Conservation (phyloP, 1,140 invertebrate genomes). For the Aphelenchoides avenae region DNA sequence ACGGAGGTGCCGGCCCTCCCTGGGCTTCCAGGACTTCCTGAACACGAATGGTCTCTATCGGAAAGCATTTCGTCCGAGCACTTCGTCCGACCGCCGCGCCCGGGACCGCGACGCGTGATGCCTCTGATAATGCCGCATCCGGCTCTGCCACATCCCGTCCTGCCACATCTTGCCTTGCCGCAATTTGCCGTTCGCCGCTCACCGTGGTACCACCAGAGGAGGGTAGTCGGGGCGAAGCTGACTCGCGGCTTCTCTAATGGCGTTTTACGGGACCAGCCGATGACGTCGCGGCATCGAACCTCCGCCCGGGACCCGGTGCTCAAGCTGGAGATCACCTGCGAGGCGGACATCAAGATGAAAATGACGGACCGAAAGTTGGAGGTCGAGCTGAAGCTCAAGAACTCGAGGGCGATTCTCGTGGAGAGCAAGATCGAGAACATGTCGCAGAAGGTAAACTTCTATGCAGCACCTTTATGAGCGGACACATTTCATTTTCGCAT, state of each 20-base stretch:
- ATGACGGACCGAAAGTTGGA: conserved; percentile 31
- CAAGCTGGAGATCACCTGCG: conserved; percentile 35
- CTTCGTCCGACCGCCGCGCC: no score
- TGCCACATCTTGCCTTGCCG: no score
- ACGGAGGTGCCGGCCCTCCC: no score
- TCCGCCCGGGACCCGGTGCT: conserved; percentile 7
- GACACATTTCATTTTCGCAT: neutral
- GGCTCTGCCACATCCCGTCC: no score
- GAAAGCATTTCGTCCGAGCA: no score
- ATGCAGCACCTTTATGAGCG: neutral
- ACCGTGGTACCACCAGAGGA: neutral
- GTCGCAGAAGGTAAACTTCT: conserved; percentile 41
- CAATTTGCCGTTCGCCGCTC: neutral
- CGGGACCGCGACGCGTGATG: no score
- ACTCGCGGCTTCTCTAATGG: neutral
- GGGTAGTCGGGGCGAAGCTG: neutral
- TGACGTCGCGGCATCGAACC: neutral
- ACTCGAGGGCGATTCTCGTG: conserved; percentile 40
- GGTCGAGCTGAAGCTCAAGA: conserved; percentile 40
- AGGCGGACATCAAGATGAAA: conserved; percentile 32
- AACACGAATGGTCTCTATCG: no score
- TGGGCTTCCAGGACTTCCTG: no score
- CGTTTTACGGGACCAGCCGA: neutral
- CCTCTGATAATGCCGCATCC: no score
- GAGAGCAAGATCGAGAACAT: conserved; percentile 36